A percentile compares a stretch with the other conserved stretches of the same genome.
Conservation (phyloP, 2,113 vertebrate genomes). For the Ariopsis seemanni region DNA sequence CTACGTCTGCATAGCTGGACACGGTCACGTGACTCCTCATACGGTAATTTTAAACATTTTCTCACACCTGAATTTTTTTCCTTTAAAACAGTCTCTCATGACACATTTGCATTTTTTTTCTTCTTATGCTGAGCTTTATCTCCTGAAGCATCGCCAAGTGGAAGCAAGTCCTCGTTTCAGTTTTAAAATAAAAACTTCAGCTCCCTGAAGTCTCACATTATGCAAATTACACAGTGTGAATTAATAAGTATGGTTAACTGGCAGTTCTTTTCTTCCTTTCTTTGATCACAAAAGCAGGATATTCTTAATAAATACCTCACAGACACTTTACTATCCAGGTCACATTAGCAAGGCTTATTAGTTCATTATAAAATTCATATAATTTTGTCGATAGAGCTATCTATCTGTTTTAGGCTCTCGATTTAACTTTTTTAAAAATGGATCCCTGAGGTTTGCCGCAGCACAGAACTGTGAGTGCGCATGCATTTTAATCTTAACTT, state of each 20-base stretch:
- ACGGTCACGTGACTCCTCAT: no score
- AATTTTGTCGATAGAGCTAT: not conserved
- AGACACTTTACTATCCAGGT: not conserved
- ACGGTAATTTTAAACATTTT: not conserved
- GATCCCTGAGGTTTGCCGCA: not conserved
- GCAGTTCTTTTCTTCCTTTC: not conserved
- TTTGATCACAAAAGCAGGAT: not conserved
- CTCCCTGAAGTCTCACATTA: not conserved
- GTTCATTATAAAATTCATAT: not conserved
- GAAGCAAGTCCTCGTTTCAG: slow-evolving; percentile 4
- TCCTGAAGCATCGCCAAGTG: slow-evolving; percentile 7
- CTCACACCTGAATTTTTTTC: not conserved
- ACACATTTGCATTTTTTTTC: not conserved
- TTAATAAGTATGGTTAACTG: not conserved
- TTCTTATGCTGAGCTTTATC: not conserved
- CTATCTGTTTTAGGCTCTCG: not conserved
- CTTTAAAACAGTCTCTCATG: not conserved
- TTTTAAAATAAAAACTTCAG: not conserved
- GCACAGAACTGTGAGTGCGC: not conserved
- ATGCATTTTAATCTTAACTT: not conserved
- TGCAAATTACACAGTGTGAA: slow-evolving; percentile 26
- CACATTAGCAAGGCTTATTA: not conserved
- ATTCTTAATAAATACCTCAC: not conserved
- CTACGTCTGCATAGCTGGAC: no score
- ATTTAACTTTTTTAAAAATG: not conserved